Base-by-base conservation (phyloP, 2,113 vertebrate genomes). In the Archocentrus centrarchus region DNA sequence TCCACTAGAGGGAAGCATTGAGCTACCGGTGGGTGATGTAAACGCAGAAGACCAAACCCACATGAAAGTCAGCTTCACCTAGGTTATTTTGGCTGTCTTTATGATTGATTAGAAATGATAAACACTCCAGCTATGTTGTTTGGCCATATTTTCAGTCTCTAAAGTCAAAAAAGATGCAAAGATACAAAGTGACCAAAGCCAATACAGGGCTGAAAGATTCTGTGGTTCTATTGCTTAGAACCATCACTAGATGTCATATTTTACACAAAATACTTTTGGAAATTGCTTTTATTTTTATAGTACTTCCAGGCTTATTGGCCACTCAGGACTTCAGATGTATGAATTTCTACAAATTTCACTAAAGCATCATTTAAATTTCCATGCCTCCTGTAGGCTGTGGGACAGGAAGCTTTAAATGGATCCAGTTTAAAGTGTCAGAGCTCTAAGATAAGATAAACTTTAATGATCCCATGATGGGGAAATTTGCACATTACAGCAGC, bases 1-100 rank as follows among this genome's bases (percentile, higher is more conserved):
- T 20, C 86, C 83, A 86, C 80, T 2, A 83, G 86, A 80, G 76
- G 44, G 55, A 22, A 64, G 73, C 59, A 80, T 41, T 66, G 68
- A 80, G 44, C 80, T 60, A 10, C 76, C 55, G 27, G 22, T 32
- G 59, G 59, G 63, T 4, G 4, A 37, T 22, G 11, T 13, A 17
- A 58, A 57, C 2, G 7, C 44, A 70, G 32, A 13, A 17, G 0
- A 32, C 14, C 44, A 15, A 14, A 47, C 66, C 44, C 0, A 0
- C 47, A 15, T 68, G 15, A 50, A 50, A 70, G 66, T 53, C 66
- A 0, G 6, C 27, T 50, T 50, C 63, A 47, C 44, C 14, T 1
- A 14, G 41, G 41, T 44, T 44, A 14, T 44, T 44, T 20, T 20
- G 8, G 39, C 1, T 44, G 63, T 47, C 41, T 30, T 44, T 73